Conservation (phyloP, 2,797 vertebrate genomes). For the Epinephelus malabaricus region DNA sequence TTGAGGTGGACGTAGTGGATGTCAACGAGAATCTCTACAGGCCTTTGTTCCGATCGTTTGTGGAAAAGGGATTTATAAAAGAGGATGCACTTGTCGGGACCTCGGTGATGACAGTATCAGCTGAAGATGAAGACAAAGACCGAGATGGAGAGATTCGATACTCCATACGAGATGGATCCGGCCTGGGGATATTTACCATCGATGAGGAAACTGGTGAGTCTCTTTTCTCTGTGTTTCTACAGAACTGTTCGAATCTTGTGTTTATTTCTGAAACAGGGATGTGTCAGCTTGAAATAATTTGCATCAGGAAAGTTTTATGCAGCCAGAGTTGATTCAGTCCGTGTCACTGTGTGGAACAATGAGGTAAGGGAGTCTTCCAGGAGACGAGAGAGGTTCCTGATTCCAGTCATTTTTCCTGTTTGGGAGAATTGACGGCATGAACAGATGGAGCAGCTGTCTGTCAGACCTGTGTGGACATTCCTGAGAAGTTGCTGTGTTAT, state of each 20-base stretch:
- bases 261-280: conserved; percentile 46
- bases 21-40: conserved; percentile 96
- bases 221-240: conserved; percentile 10
- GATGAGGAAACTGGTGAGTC: conserved; percentile 96
- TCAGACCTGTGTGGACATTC: conserved; percentile 81
- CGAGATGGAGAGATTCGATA: conserved; percentile 95
- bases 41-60: conserved; percentile 91
- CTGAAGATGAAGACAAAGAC: conserved; percentile 93
- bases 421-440: conserved; percentile 69
- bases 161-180: conserved; percentile 96
- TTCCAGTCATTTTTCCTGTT: conserved; percentile 75
- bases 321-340: conserved; percentile 35
- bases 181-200: conserved; percentile 94
- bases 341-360: conserved; percentile 46
- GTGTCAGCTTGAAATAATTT: conserved; percentile 45
- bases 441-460: conserved; percentile 83
- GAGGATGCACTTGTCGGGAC: conserved; percentile 93
- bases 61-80: conserved; percentile 93
- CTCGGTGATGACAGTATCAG: conserved; percentile 92
- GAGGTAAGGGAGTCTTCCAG: conserved; percentile 52
- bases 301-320: conserved; percentile 31
- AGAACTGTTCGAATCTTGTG: conserved; percentile 38
- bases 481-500: conserved; percentile 72
- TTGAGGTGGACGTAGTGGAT: conserved; percentile 95
- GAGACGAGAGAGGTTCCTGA: conserved; percentile 61